phyloP scores from a whole-genome alignment of 2,888 invertebrate species.

The Cheilosia vulpina region DNA sequence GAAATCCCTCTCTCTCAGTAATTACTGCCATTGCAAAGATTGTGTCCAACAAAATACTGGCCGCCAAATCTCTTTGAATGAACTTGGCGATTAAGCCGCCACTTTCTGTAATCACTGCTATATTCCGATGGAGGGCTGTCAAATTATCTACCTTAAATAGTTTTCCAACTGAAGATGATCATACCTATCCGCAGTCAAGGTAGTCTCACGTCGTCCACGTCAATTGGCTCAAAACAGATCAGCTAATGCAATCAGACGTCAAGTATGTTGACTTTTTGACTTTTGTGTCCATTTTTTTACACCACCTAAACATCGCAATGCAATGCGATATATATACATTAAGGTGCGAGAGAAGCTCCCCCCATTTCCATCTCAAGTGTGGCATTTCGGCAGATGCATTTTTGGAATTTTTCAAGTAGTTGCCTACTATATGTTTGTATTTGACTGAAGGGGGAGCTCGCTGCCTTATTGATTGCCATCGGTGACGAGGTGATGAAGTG shows the following conservation, averaged over 20 bases:
- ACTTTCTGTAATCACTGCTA: constrained; percentile 13
- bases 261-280: constrained; percentile 64
- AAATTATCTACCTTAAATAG: constrained; percentile 45
- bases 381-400: constrained; percentile 67
- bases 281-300: constrained; percentile 56
- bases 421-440: neutral
- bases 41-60: constrained; percentile 34
- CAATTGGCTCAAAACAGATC: constrained; percentile 55
- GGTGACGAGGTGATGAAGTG: constrained; percentile 45
- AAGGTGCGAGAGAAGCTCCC: constrained; percentile 50
- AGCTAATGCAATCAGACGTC: constrained; percentile 59
- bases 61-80: constrained; percentile 26
- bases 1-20: constrained; percentile 10
- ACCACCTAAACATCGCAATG: constrained; percentile 13
- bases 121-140: constrained; percentile 26
- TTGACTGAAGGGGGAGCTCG: neutral
- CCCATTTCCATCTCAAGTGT: constrained; percentile 27
- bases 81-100: constrained; percentile 28
- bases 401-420: constrained; percentile 50
- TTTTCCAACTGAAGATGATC: constrained; percentile 43
- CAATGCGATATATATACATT: constrained; percentile 15
- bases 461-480: constrained; percentile 49
- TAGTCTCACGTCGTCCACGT: constrained; percentile 49
- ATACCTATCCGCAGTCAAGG: constrained; percentile 56
- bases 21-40: constrained; percentile 56